Percentiles rank a stretch among this genome's conserved stretches.
phyloP scores from a whole-genome alignment of 53 echinoderm and acorn worm species.

The Paracentrotus lividus region DNA sequence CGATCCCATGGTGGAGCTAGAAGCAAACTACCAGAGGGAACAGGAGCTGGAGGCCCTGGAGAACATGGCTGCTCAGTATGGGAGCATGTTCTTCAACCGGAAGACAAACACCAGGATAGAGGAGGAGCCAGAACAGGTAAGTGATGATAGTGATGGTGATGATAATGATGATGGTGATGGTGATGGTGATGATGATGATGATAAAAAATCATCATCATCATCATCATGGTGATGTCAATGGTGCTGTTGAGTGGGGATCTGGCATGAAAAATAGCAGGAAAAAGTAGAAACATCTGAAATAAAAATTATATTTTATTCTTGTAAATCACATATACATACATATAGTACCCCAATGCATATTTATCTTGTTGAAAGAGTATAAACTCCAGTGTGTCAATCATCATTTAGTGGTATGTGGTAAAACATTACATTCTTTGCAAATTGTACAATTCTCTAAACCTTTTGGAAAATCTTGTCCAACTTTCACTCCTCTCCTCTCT shows the following conservation, averaged over 20 bases:
- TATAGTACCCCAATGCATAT: too few species aligned
- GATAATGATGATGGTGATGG: not conserved
- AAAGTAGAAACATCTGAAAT: too few species aligned
- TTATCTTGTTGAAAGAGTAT: too few species aligned
- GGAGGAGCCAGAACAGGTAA: not conserved
- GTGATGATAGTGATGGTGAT: not conserved
- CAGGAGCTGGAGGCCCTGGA: slow-evolving; percentile 52
- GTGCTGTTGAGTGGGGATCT: not conserved
- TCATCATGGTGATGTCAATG: not conserved
- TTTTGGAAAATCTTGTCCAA: not conserved
- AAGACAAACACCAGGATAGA: not conserved
- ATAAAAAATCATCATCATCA: not conserved
- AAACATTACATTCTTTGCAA: too few species aligned
- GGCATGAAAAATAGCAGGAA: too few species aligned
- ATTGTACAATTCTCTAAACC: not conserved
- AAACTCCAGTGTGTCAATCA: too few species aligned
- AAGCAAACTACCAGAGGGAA: not conserved
- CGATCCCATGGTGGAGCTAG: slow-evolving; percentile 43
- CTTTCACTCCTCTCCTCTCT: not conserved
- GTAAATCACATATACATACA: too few species aligned
- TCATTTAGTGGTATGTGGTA: too few species aligned
- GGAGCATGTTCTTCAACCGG: slow-evolving; percentile 9
- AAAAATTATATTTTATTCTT: too few species aligned
- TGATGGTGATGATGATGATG: not conserved
- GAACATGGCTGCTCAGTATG: slow-evolving; percentile 43